Conservation (phyloP, 2,888 invertebrate genomes). For the Patella pellucida region DNA sequence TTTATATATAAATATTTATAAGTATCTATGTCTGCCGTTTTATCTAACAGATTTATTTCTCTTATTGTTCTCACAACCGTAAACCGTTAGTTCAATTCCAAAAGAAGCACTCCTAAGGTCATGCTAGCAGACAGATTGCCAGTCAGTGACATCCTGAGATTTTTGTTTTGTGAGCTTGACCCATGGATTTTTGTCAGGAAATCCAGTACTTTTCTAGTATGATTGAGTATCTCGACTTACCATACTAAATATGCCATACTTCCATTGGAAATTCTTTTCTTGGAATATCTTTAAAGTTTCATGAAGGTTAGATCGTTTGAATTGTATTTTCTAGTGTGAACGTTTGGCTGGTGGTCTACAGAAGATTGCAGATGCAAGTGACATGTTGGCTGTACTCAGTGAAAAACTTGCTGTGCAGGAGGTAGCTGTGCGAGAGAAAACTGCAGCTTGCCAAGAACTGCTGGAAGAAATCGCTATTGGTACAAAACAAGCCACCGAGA, state of each 20-base stretch:
- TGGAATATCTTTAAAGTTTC: background rate
- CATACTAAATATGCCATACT: no score
- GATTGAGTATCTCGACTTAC: no score
- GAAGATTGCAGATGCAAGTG: conserved; percentile 90
- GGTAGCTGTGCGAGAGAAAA: conserved; percentile 85
- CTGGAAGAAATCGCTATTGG: conserved; percentile 81
- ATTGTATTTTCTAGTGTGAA: conserved; percentile 76
- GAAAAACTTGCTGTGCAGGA: conserved; percentile 86
- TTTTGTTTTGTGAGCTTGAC: no score
- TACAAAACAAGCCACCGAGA: conserved; percentile 77
- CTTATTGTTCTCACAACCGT: no score
- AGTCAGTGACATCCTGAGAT: no score
- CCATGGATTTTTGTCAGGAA: no score
- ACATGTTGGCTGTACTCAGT: conserved; percentile 84
- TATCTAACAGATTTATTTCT: background rate
- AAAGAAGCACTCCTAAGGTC: no score
- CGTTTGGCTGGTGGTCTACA: conserved; percentile 80
- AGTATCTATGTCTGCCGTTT: background rate
- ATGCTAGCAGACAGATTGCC: no score
- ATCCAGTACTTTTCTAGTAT: no score
- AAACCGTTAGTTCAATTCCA: no score
- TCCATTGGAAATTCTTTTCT: background rate
- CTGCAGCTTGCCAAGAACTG: conserved; percentile 84
- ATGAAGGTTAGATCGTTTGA: background rate
- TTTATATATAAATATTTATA: background rate